A percentile compares a stretch with the other conserved stretches of the same genome.
phyloP scores from a whole-genome alignment of 2,113 vertebrate species.

The Electrona antarctica region DNA sequence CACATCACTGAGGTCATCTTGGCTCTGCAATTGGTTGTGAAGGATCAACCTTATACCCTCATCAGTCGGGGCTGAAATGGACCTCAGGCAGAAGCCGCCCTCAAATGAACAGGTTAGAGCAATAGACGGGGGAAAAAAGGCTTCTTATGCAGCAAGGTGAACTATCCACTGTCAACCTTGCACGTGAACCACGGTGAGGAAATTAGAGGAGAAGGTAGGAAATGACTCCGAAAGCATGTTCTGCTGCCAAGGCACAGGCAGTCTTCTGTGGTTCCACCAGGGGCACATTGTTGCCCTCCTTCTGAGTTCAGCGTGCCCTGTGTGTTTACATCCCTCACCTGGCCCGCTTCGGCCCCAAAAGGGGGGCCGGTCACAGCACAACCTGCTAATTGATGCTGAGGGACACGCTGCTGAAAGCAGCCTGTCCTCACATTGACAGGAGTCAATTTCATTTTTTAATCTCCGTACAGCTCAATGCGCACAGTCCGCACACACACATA shows the following conservation, averaged over 20 bases:
- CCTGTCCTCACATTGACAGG: constrained; percentile 65
- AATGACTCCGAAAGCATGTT: constrained; percentile 74
- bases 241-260: constrained; percentile 60
- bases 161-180: constrained; percentile 57
- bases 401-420: constrained; percentile 68
- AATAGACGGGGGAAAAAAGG: constrained; percentile 46
- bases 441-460: constrained; percentile 62
- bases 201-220: constrained; percentile 81
- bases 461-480: constrained; percentile 7
- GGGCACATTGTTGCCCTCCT: constrained; percentile 67
- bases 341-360: constrained; percentile 62
- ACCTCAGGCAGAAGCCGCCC: constrained; percentile 33
- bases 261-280: constrained; percentile 67
- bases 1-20: constrained; percentile 3
- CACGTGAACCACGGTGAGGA: constrained; percentile 69
- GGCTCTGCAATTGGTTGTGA: constrained; percentile 15
- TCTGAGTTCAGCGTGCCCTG: constrained; percentile 59
- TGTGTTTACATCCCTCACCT: constrained; percentile 71
- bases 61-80: constrained; percentile 16
- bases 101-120: constrained; percentile 35
- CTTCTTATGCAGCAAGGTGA: constrained; percentile 59
- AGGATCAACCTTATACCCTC: constrained; percentile 34
- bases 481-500: not conserved
- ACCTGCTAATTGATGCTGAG: constrained; percentile 78
- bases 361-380: constrained; percentile 67